A percentile compares a stretch with the other conserved stretches of the same genome.
phyloP scores from a whole-genome alignment of 2,113 vertebrate genomes.

The Argyrosomus japonicus region DNA sequence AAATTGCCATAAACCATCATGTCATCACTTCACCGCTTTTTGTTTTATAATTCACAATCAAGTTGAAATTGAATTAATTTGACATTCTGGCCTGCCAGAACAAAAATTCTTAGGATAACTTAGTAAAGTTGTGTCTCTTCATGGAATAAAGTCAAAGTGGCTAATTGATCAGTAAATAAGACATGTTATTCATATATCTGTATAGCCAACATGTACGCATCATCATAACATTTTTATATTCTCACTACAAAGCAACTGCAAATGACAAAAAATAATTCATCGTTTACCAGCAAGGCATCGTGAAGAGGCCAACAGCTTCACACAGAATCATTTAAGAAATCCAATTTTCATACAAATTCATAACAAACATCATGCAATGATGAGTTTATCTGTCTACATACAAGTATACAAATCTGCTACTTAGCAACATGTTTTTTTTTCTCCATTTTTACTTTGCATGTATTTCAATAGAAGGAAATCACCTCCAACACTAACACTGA shows the following conservation, averaged over 20 bases:
- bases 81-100: conserved; percentile 85
- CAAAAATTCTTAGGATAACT: conserved; percentile 30
- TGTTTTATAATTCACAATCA: conserved; percentile 33
- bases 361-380: conserved; percentile 73
- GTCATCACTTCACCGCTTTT: conserved; percentile 36
- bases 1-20: conserved; percentile 53
- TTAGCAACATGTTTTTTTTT: conserved; percentile 36
- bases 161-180: conserved; percentile 52
- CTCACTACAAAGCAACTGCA: conserved; percentile 31
- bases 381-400: conserved; percentile 50
- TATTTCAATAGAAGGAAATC: conserved; percentile 51
- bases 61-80: conserved; percentile 51
- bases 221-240: conserved; percentile 19
- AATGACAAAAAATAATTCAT: conserved; percentile 21
- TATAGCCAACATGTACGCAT: conserved; percentile 23
- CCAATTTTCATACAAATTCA: conserved; percentile 58
- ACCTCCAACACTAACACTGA: conserved; percentile 60
- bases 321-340: conserved; percentile 58
- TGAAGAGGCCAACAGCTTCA: conserved; percentile 48
- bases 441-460: conserved; percentile 51
- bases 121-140: conserved; percentile 37
- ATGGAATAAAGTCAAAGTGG: conserved; percentile 34
- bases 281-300: conserved; percentile 33
- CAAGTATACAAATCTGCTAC: conserved; percentile 62
- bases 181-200: conserved; percentile 28